phyloP scores from a whole-genome alignment of 1,140 invertebrate species.

The Orchesella cincta region DNA sequence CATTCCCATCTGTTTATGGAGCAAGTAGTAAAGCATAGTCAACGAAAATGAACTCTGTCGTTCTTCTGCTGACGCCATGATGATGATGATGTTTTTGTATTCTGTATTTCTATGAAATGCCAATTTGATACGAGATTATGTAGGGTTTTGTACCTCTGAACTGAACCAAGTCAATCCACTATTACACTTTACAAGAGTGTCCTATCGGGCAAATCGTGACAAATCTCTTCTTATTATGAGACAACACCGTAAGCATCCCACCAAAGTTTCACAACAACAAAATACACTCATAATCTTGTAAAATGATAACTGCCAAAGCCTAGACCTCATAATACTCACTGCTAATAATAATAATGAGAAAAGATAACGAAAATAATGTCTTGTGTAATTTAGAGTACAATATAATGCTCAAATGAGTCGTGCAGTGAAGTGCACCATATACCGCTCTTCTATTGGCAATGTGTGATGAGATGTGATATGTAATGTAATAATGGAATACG shows the following conservation, averaged over 20 bases:
- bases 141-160: neutral
- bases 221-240: neutral
- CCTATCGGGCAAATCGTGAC: slow-evolving; percentile 11
- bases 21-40: neutral
- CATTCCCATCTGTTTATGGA: too few relatives aligned
- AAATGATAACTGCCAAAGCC: neutral
- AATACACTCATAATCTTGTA: neutral
- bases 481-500: neutral
- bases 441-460: neutral
- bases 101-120: neutral
- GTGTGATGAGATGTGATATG: neutral
- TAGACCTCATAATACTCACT: neutral
- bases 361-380: neutral
- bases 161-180: neutral
- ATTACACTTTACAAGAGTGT: neutral
- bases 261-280: neutral
- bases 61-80: neutral
- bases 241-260: neutral
- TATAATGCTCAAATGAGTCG: slow-evolving; percentile 12
- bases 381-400: neutral
- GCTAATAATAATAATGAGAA: neutral
- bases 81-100: neutral
- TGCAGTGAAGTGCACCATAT: neutral
- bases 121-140: neutral
- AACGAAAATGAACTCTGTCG: neutral